Evolutionary conservation across 1,140 invertebrate species (phyloP), one percentile per base, ranked within the genome.

Genomic region (Doryteuthis pealeii): DNA sequence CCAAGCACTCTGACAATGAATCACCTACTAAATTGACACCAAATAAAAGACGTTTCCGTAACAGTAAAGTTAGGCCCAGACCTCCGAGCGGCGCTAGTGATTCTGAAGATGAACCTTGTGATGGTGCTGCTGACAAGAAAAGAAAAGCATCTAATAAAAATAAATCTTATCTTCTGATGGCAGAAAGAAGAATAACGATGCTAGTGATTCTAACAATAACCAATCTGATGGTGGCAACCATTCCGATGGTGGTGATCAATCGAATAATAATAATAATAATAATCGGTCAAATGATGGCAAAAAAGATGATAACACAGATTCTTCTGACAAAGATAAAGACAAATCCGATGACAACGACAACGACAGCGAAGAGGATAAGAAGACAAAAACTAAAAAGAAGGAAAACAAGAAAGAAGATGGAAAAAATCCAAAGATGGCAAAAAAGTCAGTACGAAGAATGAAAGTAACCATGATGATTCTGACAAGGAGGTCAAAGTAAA

Each of bases 41-140:
- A 40, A 40, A 40, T 40, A 40, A 40, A 40, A 40, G 35, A 40
- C 4, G 35, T 5, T 40, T 40, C 35, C 35, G 35, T 40, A 40
- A 40, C 4, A 73, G 72, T 66, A 73, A 68, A 58, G 28, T 15
- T n/a, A 35, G 12, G 22, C n/a, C 26, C 0, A 54, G 15, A 54
- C n/a, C 22, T 5, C 54, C 26, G 33, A 54, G 62, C 32, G 58
- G 45, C 15, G 81, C 86, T 22, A 78, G 77, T 12, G 72, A 78
- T 43, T 54, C 14, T 78, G 71, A 72, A 62, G 68, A 71, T 33
- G 49, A 68, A 32, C 15, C 45, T 32, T 18, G 33, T 30, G n/a
- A 62, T 14, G 65, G 43, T 18, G 54, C 22, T 18, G 70, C 31
- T 66, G 43, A 74, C 22, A 62, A 54, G 40, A 49, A 49, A 12